Conservation (phyloP, 1,140 invertebrate genomes). For the Microplitis demolitor region DNA sequence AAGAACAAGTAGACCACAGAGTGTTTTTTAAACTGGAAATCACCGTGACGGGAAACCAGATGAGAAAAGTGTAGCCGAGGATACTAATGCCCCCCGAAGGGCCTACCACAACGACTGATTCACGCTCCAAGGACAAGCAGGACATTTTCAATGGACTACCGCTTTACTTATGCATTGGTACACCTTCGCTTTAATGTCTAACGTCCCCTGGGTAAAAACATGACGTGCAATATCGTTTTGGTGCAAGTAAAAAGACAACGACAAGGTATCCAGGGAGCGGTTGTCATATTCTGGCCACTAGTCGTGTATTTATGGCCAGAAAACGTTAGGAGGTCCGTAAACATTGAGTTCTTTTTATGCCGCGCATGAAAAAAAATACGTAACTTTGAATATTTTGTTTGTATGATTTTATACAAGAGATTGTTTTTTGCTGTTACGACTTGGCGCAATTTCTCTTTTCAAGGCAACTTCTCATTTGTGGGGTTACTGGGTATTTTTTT, state of each 20-base stretch:
- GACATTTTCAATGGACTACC: neutral
- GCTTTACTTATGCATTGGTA: neutral
- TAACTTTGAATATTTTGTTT: neutral
- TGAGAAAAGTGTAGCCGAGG: too few relatives aligned
- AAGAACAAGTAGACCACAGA: neutral
- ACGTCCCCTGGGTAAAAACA: neutral
- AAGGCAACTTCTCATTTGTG: too few relatives aligned
- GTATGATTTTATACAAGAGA: too few relatives aligned
- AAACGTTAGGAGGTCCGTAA: slow-evolving; percentile 55
- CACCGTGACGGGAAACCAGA: neutral
- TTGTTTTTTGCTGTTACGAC: too few relatives aligned
- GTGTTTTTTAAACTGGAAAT: neutral
- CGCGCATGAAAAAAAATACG: neutral
- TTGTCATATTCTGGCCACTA: slow-evolving; percentile 55
- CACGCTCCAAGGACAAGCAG: neutral
- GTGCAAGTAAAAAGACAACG: too few relatives aligned
- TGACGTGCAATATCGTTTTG: neutral
- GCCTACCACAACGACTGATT: neutral
- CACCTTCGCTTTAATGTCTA: neutral
- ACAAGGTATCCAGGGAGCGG: slow-evolving; percentile 9
- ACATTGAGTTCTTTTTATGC: slow-evolving; percentile 38
- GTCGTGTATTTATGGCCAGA: slow-evolving; percentile 53
- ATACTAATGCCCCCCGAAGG: neutral
- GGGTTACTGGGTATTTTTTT: too few relatives aligned
- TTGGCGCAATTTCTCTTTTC: too few relatives aligned